Conservation (phyloP, 2,888 invertebrate species). For the Dryocosmus kuriphilus region DNA sequence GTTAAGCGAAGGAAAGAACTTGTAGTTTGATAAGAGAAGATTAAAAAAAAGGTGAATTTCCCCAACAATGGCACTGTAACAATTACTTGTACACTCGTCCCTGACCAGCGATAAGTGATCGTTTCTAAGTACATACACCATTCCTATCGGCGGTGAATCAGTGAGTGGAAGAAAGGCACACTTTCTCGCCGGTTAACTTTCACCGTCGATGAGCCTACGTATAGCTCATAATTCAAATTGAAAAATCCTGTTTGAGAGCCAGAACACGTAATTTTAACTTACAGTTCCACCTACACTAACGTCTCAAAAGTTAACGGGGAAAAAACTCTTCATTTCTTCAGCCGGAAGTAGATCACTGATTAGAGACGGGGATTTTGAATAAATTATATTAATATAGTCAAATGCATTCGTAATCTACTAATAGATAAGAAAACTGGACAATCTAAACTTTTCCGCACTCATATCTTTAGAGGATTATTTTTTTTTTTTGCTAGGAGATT, state of each 20-base stretch:
- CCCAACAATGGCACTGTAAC: background rate
- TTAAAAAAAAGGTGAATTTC: background rate
- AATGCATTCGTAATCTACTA: background rate
- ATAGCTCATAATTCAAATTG: constrained; percentile 62
- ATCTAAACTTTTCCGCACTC: too few species aligned
- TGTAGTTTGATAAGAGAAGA: background rate
- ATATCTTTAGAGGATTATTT: too few species aligned
- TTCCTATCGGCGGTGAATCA: constrained; percentile 73
- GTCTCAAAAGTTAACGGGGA: background rate
- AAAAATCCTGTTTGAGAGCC: constrained; percentile 65
- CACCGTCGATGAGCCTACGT: constrained; percentile 74
- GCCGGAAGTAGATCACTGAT: background rate
- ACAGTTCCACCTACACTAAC: background rate
- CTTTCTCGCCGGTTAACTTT: constrained; percentile 76
- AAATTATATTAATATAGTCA: background rate
- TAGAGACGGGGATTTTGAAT: background rate
- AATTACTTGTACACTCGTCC: constrained; percentile 26
- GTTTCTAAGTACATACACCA: constrained; percentile 56
- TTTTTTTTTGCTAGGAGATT: too few species aligned
- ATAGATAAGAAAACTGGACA: background rate
- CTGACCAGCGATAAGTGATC: constrained; percentile 52
- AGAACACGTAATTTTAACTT: constrained; percentile 16
- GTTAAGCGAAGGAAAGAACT: background rate
- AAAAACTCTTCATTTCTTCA: background rate
- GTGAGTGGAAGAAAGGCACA: constrained; percentile 75